Conservation (phyloP, 2,113 vertebrate species). For the Trematomus loennbergii region DNA sequence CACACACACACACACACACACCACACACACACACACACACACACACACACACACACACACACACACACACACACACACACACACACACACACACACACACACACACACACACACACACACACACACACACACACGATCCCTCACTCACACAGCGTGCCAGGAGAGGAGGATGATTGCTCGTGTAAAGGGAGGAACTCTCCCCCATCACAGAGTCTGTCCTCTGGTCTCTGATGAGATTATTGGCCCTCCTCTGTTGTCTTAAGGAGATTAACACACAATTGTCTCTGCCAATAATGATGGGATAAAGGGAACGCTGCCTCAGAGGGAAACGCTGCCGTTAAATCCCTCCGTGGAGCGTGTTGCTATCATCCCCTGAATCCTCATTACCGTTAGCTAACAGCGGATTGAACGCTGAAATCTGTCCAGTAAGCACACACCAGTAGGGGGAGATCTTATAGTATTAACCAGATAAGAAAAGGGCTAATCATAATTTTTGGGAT, state of each 20-base stretch:
- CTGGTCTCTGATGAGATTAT: conserved; percentile 73
- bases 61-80: not conserved
- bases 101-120: not conserved
- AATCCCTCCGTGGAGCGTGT: conserved; percentile 70
- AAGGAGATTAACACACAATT: conserved; percentile 77
- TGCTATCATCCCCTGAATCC: conserved; percentile 58
- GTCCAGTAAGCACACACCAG: conserved; percentile 18
- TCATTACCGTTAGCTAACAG: conserved; percentile 60
- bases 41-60: not conserved
- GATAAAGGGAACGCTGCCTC: conserved; percentile 66
- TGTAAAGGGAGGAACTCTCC: conserved; percentile 59
- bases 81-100: conserved; percentile 3
- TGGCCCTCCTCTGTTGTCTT: conserved; percentile 66
- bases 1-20: conserved; percentile 3
- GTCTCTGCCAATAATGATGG: conserved; percentile 72
- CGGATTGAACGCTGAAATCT: conserved; percentile 43
- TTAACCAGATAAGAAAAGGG: not conserved
- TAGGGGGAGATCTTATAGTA: not conserved
- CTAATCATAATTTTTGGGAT: no score
- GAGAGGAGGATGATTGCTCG: conserved; percentile 57
- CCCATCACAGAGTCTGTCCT: conserved; percentile 62
- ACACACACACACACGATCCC: not conserved
- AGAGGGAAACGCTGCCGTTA: conserved; percentile 60
- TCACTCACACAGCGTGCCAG: conserved; percentile 8
- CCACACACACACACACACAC: not conserved